Conservation (phyloP, 2,888 invertebrate species). For the Pristionchus exspectatus region DNA sequence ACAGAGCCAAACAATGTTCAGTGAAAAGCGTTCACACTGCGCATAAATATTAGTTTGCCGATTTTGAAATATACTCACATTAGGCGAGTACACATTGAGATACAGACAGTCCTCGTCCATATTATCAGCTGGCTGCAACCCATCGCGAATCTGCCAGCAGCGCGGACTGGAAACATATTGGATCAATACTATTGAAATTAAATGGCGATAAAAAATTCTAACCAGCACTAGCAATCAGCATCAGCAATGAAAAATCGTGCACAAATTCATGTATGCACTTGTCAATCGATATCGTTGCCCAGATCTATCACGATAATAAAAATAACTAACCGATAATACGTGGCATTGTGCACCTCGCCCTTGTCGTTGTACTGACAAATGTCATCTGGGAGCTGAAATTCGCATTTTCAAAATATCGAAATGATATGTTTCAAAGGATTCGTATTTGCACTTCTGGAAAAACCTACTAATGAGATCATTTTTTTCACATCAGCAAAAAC, state of each 20-base stretch:
- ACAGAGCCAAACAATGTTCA: no score
- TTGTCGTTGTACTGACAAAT: constrained; percentile 14
- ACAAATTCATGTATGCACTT: background rate
- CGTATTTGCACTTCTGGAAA: no score
- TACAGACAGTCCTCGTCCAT: constrained; percentile 9
- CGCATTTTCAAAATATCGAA: no score
- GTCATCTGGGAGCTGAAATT: background rate
- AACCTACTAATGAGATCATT: no score
- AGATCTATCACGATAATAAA: no score
- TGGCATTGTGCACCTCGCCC: constrained; percentile 21
- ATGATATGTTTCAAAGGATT: no score
- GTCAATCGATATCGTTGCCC: no score
- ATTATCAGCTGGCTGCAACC: background rate
- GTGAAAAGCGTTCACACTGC: no score
- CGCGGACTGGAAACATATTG: constrained; percentile 24
- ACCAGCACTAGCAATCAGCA: background rate
- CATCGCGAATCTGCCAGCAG: background rate
- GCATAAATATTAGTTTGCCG: no score
- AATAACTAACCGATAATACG: background rate
- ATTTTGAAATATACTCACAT: background rate
- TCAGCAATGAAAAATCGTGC: background rate
- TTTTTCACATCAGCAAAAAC: no score
- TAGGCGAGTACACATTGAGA: background rate
- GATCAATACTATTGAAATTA: background rate
- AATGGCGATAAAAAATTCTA: background rate